A percentile compares a stretch with the other conserved stretches of the same genome.
Conservation (phyloP, 2,797 vertebrate genomes). For the Amniataba percoides region DNA sequence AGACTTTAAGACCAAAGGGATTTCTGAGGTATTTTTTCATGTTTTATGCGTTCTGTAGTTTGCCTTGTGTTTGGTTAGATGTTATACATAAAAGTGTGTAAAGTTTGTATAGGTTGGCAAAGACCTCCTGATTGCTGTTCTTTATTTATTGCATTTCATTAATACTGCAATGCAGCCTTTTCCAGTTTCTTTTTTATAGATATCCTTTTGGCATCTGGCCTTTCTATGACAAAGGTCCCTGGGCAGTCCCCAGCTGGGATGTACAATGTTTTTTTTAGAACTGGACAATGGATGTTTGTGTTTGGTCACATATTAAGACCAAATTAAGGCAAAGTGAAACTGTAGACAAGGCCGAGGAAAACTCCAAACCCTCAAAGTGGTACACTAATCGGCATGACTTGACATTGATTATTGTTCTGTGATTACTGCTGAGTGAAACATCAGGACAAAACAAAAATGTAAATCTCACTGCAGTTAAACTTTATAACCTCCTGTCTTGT, state of each 20-base stretch:
- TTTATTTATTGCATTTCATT: not conserved
- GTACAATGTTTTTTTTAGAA: not conserved
- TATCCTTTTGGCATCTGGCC: not conserved
- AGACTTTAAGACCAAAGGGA: not conserved
- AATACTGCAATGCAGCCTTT: not conserved
- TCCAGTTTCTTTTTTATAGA: not conserved
- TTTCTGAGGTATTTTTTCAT: not conserved
- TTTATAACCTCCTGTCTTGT: not conserved
- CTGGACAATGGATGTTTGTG: not conserved
- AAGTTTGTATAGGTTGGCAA: not conserved
- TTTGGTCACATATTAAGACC: not conserved
- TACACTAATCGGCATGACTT: not conserved
- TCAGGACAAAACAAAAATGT: slow-evolving; percentile 10
- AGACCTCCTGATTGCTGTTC: not conserved
- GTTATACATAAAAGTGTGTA: not conserved
- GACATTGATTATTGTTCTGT: not conserved
- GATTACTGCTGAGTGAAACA: slow-evolving; percentile 1
- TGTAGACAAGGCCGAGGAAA: not conserved
- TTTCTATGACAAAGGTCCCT: not conserved
- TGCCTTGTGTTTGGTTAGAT: not conserved
- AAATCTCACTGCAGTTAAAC: slow-evolving; percentile 9
- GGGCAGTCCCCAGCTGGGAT: not conserved
- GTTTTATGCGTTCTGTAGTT: not conserved
- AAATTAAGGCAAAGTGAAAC: not conserved
- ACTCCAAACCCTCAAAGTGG: not conserved